phyloP scores from a whole-genome alignment of 2,797 vertebrate species.

The Limosa lapponica region DNA sequence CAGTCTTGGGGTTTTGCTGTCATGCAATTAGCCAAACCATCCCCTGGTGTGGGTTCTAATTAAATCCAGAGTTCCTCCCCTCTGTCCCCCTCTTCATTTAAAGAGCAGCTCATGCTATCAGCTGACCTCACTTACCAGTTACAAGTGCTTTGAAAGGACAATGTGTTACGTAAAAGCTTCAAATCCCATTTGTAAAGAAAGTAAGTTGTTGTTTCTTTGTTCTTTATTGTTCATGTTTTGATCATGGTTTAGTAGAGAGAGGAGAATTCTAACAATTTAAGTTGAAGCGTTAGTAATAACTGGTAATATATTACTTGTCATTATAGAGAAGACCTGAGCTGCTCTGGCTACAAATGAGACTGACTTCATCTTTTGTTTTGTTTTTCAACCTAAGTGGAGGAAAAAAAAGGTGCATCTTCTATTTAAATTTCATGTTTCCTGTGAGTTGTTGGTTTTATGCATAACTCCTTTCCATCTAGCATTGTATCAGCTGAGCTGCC shows the following conservation, averaged over 20 bases:
- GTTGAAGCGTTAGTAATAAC: neutral
- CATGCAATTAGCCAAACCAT: neutral
- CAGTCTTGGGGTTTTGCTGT: neutral
- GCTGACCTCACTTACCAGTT: fast-evolving
- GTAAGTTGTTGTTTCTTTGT: neutral
- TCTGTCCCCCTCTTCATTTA: fast-evolving
- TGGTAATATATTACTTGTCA: fast-evolving
- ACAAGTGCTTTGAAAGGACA: neutral
- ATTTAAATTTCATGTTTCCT: neutral
- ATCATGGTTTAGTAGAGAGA: neutral
- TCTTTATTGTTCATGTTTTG: neutral
- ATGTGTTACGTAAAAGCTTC: fast-evolving
- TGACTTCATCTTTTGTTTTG: neutral
- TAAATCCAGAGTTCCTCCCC: neutral
- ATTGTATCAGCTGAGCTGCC: neutral
- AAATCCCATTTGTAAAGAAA: neutral
- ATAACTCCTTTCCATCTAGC: neutral
- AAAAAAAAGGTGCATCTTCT: fast-evolving
- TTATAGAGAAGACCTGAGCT: neutral
- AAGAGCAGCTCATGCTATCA: neutral
- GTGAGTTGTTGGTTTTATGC: neutral
- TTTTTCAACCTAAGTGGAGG: neutral
- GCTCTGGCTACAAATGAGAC: neutral
- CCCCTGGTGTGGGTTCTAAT: neutral
- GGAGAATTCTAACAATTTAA: fast-evolving